Base-by-base conservation (phyloP, 2,888 invertebrate genomes). In the Ophioninae sp. region DNA sequence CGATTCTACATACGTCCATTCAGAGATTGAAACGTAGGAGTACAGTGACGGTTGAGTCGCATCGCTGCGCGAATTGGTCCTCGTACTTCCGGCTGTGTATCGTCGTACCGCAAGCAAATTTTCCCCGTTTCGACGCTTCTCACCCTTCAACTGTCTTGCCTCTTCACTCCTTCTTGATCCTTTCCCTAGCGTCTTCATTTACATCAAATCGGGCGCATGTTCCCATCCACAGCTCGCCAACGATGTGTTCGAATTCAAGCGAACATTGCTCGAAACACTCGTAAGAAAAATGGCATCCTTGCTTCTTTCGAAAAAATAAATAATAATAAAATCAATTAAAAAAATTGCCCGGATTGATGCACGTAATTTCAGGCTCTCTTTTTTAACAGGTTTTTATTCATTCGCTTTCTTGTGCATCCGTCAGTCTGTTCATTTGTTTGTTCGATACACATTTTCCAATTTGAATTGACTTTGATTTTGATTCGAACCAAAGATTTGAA, bases 41-140 rank as follows among this genome's bases (percentile, higher is more conserved):
- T 57, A 75, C n/a, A n/a, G 74, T 65, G n/a, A 69, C 61, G 10
- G 68, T 5, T 30, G 61, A 80, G 83, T 39, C 57, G 69, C 75
- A 67, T 75, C 78, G 69, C 41, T 41, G 77, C 75, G 78, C 83
- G 75, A 78, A 75, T 74, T n/a, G 70, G 81, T 78, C 57, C 79
- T 23, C 39, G 56, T 30, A 37, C 57, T 56, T 78, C 50, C 44
- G 57, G 57, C 30, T 37, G 56, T 65, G n/a, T n/a, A n/a, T n/a
- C 21, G 41, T 17, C 21, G 59, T 21, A 62, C 50, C 39, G 37
- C 62, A 44, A 41, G 10, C 62, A 78, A 78, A 70, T 78, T 62
- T 78, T 56, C 37, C 37, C 67, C 21, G 61, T 67, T 68, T 80
- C 50, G 59, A 77, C 21, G 50, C 21, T 7, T 44, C 41, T 23